Conservation (phyloP, 2,113 vertebrate species). For the Entelurus aequoreus region DNA sequence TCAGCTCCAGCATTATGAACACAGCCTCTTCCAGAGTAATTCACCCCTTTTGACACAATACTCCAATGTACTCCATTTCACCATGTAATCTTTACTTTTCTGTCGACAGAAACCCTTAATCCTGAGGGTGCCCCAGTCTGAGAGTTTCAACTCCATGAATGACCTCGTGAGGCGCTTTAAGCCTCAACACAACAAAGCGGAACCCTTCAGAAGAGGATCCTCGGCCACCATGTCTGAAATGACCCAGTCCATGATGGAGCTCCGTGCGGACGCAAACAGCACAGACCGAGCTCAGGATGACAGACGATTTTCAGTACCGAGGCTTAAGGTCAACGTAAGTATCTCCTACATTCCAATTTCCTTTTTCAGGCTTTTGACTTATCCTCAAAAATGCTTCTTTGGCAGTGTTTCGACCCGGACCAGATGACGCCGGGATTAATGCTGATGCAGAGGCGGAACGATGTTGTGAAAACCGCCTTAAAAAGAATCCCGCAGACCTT, state of each 20-base stretch:
- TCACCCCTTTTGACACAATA: neutral
- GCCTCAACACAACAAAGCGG: constrained; percentile 7
- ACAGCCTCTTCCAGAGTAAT: constrained; percentile 40
- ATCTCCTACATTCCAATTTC: neutral
- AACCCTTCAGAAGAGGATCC: constrained; percentile 1
- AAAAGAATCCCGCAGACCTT: constrained; percentile 31
- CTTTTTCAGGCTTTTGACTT: neutral
- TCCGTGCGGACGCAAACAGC: constrained; percentile 22
- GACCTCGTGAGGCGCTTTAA: constrained; percentile 59
- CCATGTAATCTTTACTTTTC: constrained; percentile 4
- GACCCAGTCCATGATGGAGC: constrained; percentile 61
- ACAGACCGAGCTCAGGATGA: constrained; percentile 12
- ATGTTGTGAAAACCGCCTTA: constrained; percentile 42
- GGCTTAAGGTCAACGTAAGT: constrained; percentile 46
- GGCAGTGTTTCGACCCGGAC: constrained; percentile 43
- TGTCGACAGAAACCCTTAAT: constrained; percentile 57
- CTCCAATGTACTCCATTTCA: neutral
- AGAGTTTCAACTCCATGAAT: constrained; percentile 48
- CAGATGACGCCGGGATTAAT: constrained; percentile 70
- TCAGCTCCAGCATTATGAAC: constrained; percentile 14
- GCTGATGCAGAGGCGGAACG: constrained; percentile 75
- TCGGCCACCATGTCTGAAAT: constrained; percentile 20
- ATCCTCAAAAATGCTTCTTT: neutral
- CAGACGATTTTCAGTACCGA: constrained; percentile 15
- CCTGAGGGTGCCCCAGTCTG: constrained; percentile 48